phyloP scores from a whole-genome alignment of 1,140 invertebrate species.

The Ericerus pela region DNA sequence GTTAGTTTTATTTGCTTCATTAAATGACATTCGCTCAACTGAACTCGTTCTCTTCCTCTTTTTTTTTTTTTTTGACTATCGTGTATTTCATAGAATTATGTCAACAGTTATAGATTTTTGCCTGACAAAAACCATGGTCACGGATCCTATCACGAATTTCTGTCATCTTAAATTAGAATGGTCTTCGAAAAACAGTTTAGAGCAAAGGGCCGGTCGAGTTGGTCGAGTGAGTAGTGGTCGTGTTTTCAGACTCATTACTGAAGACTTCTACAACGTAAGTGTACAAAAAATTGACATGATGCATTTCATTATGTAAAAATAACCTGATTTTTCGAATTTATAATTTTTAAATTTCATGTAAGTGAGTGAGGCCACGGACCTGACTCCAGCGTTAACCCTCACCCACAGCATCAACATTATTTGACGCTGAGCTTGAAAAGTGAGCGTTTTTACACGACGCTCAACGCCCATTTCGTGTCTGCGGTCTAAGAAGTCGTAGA shows the following conservation, averaged over 20 bases:
- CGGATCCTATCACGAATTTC: slow-evolving; percentile 61
- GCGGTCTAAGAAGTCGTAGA: no score
- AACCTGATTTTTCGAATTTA: no score
- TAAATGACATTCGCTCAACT: neutral
- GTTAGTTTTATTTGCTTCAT: neutral
- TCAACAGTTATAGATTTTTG: slow-evolving; percentile 96
- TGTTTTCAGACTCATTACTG: slow-evolving; percentile 69
- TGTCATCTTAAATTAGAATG: slow-evolving; percentile 61
- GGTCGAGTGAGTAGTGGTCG: slow-evolving; percentile 72
- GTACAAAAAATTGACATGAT: no score
- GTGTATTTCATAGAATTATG: no score
- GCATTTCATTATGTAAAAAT: no score
- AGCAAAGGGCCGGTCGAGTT: slow-evolving; percentile 76
- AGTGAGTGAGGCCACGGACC: no score
- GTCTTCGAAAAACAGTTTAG: slow-evolving; percentile 79
- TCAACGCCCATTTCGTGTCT: no score
- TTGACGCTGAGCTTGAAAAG: no score
- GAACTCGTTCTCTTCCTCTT: neutral
- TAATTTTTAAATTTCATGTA: no score
- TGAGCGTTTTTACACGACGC: no score
- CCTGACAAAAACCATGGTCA: slow-evolving; percentile 65
- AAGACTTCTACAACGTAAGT: slow-evolving; percentile 51
- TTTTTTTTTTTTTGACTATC: neutral
- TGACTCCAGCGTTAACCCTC: no score
- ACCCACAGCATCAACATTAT: no score